Base-by-base conservation (phyloP, 2,888 invertebrate genomes). In the Habroteleia sp. region DNA sequence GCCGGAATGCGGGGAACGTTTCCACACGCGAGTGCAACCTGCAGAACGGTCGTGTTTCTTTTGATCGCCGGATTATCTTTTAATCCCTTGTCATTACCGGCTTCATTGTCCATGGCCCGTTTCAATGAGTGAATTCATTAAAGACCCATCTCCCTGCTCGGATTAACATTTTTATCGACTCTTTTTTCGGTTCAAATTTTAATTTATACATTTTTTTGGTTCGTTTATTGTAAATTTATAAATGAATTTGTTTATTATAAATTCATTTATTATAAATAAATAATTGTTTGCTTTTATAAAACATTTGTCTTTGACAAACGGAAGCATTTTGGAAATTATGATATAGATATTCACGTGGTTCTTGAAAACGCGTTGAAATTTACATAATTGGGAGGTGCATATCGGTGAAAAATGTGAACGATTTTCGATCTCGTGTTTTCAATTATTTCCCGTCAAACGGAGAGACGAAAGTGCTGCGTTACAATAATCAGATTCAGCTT, bases 31-130 rank as follows among this genome's bases (percentile, higher is more conserved):
- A 37, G 39, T 11, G 7, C 10, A 54, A 39, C 54, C 54, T 39
- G 37, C 52, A 11, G 37, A 3, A 37, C 52, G 25, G 14, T 39
- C 29, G 4, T 29, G 54, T 39, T 54, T 14, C 54, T 54, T 54
- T 39, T 54, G 16, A 39, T 8, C 29, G 27, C 17, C 11, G 39
- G 54, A 54, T 54, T 54, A 54, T 39, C 54, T 13, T 39, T 27
- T 39, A 54, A 54, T 54, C 27, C 39, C 37, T 20, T 50, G 50
- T 50, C 50, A 39, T 39, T 17, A 39, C 20, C 17, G 17, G 1
- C 39, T 39, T 5, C 4, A 39, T 17, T 20, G 35, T 13, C 8
- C 33, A 20, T 4, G 13, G 23, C 5, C 23, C 50, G 50, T 23
- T 33, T 20, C 48, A 33, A 11, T 25, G 7, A 11, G 10, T 23